phyloP scores from a whole-genome alignment of 2,888 invertebrate species.

The Amblyjoppa fuscipennis region DNA sequence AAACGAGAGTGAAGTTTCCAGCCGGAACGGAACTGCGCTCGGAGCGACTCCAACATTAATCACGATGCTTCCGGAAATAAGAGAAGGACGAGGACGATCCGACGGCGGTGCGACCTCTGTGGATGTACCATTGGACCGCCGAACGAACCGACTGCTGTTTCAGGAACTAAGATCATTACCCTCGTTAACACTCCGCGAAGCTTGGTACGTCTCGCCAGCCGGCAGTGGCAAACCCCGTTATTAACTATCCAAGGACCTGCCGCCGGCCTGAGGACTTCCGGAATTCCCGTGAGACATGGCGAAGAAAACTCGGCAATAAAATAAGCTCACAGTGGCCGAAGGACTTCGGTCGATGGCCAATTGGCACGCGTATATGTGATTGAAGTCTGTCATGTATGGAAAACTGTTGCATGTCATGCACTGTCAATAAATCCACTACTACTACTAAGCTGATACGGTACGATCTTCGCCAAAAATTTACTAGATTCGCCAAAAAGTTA shows the following conservation, averaged over 20 bases:
- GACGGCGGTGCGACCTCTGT: constrained; percentile 13
- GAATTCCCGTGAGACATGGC: constrained; percentile 46
- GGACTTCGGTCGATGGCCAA: no score
- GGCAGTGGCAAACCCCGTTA: constrained; percentile 53
- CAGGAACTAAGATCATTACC: constrained; percentile 60
- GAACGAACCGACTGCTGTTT: constrained; percentile 46
- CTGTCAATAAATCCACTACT: no score
- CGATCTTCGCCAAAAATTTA: no score
- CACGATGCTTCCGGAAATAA: constrained; percentile 60
- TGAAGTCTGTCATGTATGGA: no score
- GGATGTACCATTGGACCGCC: constrained; percentile 21
- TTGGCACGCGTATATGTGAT: no score
- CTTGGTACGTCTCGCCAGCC: constrained; percentile 35
- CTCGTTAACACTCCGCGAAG: constrained; percentile 62
- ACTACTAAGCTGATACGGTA: no score
- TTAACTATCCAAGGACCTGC: constrained; percentile 60
- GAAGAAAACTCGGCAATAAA: constrained; percentile 47
- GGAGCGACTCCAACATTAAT: constrained; percentile 64
- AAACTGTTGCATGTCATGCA: no score
- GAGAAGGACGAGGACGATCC: constrained; percentile 44
- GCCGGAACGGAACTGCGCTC: constrained; percentile 42
- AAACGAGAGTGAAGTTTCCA: neutral
- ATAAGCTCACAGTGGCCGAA: neutral
- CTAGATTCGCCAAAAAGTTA: no score
- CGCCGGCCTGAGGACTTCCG: neutral